Evolutionary conservation across 2,113 vertebrate genomes (phyloP).

Genomic region (Sorex fumeus): DNA sequence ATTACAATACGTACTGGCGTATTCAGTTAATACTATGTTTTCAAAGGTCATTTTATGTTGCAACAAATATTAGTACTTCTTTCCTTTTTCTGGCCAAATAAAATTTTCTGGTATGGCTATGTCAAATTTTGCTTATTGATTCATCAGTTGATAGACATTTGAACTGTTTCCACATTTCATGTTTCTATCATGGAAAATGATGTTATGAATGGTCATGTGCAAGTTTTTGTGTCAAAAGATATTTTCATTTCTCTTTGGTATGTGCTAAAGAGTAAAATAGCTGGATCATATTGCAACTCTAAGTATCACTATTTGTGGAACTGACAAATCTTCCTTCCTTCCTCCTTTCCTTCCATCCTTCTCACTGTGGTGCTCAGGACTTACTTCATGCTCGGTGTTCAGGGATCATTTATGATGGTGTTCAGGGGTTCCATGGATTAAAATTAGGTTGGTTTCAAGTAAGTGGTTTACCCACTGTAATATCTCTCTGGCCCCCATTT

Average conservation of each 20-base stretch:
- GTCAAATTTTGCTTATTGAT: background rate
- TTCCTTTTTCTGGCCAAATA: slow-evolving; percentile 20
- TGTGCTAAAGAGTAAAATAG: background rate
- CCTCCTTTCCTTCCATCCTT: too few relatives aligned
- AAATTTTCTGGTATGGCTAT: background rate
- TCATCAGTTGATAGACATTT: slow-evolving; percentile 13
- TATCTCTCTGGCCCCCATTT: too few relatives aligned
- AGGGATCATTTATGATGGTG: too few relatives aligned
- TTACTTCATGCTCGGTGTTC: too few relatives aligned
- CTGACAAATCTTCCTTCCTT: background rate
- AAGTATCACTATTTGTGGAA: background rate
- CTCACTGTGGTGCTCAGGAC: too few relatives aligned
- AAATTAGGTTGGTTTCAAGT: too few relatives aligned
- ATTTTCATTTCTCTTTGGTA: slow-evolving; percentile 28
- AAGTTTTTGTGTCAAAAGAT: slow-evolving; percentile 9
- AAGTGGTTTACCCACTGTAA: too few relatives aligned
- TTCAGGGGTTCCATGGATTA: too few relatives aligned
- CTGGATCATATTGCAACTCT: background rate
- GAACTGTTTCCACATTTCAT: background rate
- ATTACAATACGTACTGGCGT: background rate
- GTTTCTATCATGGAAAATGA: background rate
- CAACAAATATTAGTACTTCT: background rate
- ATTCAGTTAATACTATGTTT: background rate
- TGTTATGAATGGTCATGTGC: slow-evolving; percentile 28
- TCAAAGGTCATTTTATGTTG: background rate